Conservation (phyloP, 2,888 invertebrate species). For the Drosophila niveifrons region DNA sequence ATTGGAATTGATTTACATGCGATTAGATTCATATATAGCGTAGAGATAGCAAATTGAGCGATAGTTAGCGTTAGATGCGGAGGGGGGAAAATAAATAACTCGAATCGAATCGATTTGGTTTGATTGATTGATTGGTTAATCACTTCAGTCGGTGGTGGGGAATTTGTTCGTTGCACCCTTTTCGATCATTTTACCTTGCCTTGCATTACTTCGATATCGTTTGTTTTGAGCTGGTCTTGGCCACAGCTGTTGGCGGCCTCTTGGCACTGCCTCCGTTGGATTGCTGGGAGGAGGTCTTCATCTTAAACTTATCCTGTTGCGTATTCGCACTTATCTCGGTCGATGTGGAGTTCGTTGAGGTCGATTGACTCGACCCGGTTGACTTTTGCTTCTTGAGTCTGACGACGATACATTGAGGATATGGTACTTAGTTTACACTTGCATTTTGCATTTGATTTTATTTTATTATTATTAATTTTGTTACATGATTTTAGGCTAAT, state of each 20-base stretch:
- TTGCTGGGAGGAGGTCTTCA: slow-evolving; percentile 44
- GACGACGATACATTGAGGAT: slow-evolving; percentile 42
- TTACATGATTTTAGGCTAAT: slow-evolving; percentile 16
- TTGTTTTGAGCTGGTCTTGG: slow-evolving; percentile 26
- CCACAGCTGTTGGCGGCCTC: slow-evolving; percentile 16
- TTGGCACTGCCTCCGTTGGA: slow-evolving; percentile 39
- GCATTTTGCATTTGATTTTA: slow-evolving; percentile 7
- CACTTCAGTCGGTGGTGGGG: slow-evolving; percentile 5
- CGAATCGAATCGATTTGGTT: not conserved
- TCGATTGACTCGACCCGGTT: slow-evolving; percentile 70
- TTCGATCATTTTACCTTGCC: slow-evolving; percentile 36
- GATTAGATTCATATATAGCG: slow-evolving; percentile 30
- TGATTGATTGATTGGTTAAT: slow-evolving; percentile 32
- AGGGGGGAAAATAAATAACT: not conserved
- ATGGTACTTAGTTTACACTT: slow-evolving; percentile 7
- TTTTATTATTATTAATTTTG: slow-evolving; percentile 6
- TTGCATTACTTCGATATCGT: not conserved
- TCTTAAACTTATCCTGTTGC: slow-evolving; percentile 70
- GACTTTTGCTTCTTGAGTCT: slow-evolving; percentile 73
- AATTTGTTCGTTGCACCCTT: slow-evolving; percentile 3
- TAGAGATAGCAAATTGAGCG: slow-evolving; percentile 16
- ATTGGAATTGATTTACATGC: slow-evolving; percentile 58
- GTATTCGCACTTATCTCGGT: slow-evolving; percentile 51
- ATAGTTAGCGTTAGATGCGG: slow-evolving; percentile 24
- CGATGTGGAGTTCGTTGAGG: slow-evolving; percentile 76